These are phyloP conservation scores for Mesitornis unicolor DNA, from an alignment of 2,113 vertebrate species.

Conservation along the genomic window DNA sequence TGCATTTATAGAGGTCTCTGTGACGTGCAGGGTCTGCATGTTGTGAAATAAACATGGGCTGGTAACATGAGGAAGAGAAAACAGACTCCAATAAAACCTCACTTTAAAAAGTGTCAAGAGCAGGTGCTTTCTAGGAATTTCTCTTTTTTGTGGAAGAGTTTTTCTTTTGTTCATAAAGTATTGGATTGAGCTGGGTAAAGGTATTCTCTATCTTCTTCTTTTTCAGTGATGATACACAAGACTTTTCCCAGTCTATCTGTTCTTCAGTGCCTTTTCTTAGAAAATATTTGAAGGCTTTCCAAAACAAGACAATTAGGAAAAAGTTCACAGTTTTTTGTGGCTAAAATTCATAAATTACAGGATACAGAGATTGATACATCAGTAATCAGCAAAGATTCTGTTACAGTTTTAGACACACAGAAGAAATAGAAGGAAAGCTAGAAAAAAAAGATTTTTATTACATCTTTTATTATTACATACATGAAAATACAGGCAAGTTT, in stretches of 20 bases:
- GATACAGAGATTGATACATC: background rate
- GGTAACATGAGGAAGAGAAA: background rate
- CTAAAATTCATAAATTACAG: background rate
- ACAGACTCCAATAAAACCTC: background rate
- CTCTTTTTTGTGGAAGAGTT: background rate
- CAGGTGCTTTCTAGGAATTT: background rate
- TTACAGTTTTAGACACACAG: background rate
- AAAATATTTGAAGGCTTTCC: background rate
- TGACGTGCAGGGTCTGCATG: background rate
- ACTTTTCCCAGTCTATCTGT: background rate
- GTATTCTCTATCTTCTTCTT: background rate
- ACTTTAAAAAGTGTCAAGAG: background rate
- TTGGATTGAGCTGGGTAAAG: background rate
- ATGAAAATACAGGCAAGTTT: background rate
- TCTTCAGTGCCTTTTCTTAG: background rate
- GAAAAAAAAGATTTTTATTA: background rate
- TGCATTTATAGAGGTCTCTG: background rate
- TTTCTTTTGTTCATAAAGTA: background rate
- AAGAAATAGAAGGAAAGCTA: background rate
- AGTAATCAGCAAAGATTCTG: background rate
- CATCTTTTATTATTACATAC: background rate
- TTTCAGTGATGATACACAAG: background rate
- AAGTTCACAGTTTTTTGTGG: fast-evolving
- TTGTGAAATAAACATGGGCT: background rate
- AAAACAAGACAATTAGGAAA: background rate